Evolutionary conservation across 2,797 vertebrate species (phyloP).

Genomic region (Falco biarmicus): DNA sequence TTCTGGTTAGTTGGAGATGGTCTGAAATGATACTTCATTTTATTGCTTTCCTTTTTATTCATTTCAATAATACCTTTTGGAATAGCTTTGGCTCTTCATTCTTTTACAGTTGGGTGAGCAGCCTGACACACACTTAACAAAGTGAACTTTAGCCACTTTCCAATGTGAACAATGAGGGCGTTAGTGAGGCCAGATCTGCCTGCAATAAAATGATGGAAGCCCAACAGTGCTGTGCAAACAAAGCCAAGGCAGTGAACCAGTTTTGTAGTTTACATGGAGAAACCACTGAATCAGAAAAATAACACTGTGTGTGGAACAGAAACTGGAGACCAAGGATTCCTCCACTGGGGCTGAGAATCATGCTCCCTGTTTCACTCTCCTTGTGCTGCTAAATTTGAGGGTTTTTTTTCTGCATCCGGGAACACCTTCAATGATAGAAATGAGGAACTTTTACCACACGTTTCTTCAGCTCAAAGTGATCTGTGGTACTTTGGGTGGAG

Average conservation of each 20-base stretch:
- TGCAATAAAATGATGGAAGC: background rate
- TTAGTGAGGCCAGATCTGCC: conserved; percentile 5
- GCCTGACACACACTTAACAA: background rate
- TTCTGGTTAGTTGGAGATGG: background rate
- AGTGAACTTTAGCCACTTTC: background rate
- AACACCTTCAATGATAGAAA: background rate
- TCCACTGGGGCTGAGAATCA: background rate
- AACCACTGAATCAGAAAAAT: background rate
- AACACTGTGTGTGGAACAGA: background rate
- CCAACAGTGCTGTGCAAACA: background rate
- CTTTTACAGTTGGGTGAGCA: background rate
- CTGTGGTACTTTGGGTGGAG: background rate
- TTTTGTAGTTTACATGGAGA: background rate
- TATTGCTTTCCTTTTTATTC: background rate
- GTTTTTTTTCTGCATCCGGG: background rate
- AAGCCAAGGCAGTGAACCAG: background rate
- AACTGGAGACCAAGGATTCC: background rate
- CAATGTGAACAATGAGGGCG: background rate
- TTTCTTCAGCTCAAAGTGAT: background rate
- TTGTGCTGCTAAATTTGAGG: background rate
- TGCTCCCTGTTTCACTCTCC: background rate
- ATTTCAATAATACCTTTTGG: background rate
- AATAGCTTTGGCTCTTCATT: background rate
- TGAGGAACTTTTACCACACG: background rate
- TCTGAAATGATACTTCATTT: background rate